Percentiles rank a stretch among this genome's conserved stretches.
phyloP scores from a whole-genome alignment of 2,888 invertebrate species.

The Patella depressa region DNA sequence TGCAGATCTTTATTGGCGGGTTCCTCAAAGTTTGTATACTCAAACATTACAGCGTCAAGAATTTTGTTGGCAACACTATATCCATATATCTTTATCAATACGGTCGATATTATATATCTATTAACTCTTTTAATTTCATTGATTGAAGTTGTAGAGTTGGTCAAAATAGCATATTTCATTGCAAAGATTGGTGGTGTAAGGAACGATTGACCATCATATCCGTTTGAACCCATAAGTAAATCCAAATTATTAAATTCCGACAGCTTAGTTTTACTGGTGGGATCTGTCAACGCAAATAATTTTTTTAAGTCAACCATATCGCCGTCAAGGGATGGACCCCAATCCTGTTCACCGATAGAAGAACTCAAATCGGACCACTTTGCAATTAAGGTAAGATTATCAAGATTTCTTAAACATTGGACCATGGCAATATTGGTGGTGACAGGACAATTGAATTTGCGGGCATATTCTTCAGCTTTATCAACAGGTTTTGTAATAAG shows the following conservation, averaged over 20 bases:
- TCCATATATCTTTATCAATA: background rate
- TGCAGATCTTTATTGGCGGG: background rate
- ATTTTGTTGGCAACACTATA: background rate
- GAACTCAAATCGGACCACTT: too few relatives aligned
- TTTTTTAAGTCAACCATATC: background rate
- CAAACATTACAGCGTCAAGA: background rate
- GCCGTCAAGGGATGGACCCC: background rate
- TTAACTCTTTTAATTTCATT: background rate
- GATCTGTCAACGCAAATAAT: background rate
- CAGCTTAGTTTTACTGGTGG: background rate
- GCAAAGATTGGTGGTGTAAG: background rate
- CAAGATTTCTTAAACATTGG: background rate
- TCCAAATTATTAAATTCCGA: background rate
- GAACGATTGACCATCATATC: background rate
- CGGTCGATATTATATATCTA: background rate
- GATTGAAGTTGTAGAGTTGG: background rate
- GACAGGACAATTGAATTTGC: background rate
- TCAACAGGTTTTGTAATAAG: background rate
- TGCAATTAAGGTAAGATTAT: background rate
- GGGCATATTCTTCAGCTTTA: background rate
- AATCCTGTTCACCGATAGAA: background rate
- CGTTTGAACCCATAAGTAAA: background rate
- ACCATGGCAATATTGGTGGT: background rate
- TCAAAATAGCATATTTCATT: too few relatives aligned
- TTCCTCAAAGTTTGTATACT: background rate